Conservation (phyloP, 2,888 invertebrate genomes). For the Nebria brevicollis region DNA sequence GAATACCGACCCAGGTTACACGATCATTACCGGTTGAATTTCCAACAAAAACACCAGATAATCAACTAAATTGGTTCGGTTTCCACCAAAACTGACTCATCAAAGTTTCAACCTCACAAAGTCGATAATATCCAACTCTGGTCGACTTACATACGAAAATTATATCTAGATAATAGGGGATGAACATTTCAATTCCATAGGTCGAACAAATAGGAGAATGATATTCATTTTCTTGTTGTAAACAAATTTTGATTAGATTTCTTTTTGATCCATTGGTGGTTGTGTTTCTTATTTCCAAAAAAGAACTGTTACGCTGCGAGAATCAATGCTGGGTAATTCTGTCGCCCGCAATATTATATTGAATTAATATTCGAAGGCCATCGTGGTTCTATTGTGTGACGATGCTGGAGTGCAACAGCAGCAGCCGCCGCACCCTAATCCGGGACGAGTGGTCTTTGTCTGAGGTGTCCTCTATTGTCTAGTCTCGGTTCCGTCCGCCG, state of each 20-base stretch:
- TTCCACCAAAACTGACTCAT: conserved; percentile 18
- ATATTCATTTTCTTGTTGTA: not conserved
- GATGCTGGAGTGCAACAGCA: conserved; percentile 24
- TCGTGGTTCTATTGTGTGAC: conserved; percentile 17
- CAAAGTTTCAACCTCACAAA: conserved; percentile 7
- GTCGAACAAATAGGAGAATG: not conserved
- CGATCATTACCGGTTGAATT: conserved; percentile 28
- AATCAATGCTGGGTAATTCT: not conserved
- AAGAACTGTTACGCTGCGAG: too few species aligned
- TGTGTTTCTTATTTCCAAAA: too few species aligned
- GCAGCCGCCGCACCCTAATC: conserved; percentile 30
- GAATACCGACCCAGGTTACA: conserved; percentile 1
- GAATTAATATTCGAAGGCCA: conserved; percentile 40
- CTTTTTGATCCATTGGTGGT: too few species aligned
- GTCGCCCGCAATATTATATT: conserved; percentile 32
- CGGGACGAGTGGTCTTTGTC: conserved; percentile 43
- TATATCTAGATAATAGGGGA: not conserved
- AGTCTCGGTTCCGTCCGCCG: conserved; percentile 20
- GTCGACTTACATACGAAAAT: not conserved
- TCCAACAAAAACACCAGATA: conserved; percentile 24
- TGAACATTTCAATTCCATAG: not conserved
- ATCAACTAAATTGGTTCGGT: conserved; percentile 26
- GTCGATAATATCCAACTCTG: conserved; percentile 22
- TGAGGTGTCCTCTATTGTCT: conserved; percentile 43
- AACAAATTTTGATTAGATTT: too few species aligned